Conservation (phyloP, 2,888 invertebrate genomes). For the Spilarctia lutea region DNA sequence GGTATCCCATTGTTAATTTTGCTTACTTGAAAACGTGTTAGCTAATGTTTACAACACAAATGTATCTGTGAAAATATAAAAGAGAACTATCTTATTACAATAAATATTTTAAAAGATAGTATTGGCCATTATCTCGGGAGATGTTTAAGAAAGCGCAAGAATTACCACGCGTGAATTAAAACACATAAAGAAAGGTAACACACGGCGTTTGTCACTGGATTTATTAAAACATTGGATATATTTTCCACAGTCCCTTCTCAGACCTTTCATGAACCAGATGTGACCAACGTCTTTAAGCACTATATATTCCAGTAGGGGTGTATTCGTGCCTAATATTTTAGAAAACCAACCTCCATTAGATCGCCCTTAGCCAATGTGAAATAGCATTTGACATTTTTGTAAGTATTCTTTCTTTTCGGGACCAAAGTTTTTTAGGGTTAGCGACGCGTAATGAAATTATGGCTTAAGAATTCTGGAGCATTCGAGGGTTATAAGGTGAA, state of each 20-base stretch:
- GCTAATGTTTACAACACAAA: not conserved
- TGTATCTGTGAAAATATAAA: not conserved
- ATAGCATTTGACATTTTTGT: conserved; percentile 50
- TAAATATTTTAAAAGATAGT: not conserved
- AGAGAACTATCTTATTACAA: not conserved
- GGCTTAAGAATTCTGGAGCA: conserved; percentile 26
- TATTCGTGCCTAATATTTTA: conserved; percentile 41
- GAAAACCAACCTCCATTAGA: conserved; percentile 51
- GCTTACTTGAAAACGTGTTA: not conserved
- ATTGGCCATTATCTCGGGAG: not conserved
- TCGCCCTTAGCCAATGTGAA: conserved; percentile 33
- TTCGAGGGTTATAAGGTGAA: conserved; percentile 20
- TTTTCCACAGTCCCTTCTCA: conserved; percentile 38
- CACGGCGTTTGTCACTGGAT: conserved; percentile 53
- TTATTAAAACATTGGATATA: conserved; percentile 61
- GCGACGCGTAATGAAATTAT: conserved; percentile 30
- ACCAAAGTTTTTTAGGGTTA: conserved; percentile 35
- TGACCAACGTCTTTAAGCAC: conserved; percentile 42
- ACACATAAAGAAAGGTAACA: conserved; percentile 30
- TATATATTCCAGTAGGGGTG: conserved; percentile 42
- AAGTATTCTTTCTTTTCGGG: conserved; percentile 48
- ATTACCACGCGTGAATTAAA: conserved; percentile 10
- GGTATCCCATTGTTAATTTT: not conserved
- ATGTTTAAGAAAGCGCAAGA: conserved; percentile 6
- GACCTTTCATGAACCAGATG: conserved; percentile 51